These are phyloP conservation scores for Branchipolynoe longqiensis DNA, from an alignment of 2,888 invertebrate species.

Conservation along the genomic window DNA sequence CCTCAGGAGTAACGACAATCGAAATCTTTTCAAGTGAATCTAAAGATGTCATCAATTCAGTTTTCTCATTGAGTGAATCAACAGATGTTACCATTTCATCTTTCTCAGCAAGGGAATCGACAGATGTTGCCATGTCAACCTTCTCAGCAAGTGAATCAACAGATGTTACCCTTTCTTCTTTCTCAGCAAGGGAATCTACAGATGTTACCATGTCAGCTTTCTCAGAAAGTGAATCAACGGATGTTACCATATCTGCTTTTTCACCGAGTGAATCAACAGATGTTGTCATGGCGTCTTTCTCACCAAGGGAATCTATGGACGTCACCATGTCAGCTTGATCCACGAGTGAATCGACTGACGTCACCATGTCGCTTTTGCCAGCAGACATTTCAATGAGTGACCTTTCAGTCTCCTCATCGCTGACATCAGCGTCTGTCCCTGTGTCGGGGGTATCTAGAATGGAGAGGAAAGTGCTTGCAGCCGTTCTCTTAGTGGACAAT, in stretches of 20 bases:
- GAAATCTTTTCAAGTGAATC: constrained; percentile 32
- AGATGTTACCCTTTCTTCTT: constrained; percentile 10
- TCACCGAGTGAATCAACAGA: neutral
- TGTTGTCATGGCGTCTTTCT: neutral
- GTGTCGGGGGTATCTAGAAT: constrained; percentile 49
- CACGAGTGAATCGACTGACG: constrained; percentile 16
- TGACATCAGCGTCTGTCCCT: constrained; percentile 55
- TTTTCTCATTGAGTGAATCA: constrained; percentile 11
- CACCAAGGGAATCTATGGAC: constrained; percentile 18
- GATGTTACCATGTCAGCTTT: constrained; percentile 2
- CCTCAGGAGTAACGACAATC: constrained; percentile 11
- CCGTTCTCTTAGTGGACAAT: neutral
- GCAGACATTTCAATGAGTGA: constrained; percentile 42
- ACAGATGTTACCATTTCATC: constrained; percentile 21
- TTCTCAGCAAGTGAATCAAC: constrained; percentile 19
- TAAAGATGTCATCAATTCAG: constrained; percentile 6
- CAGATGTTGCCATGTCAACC: neutral
- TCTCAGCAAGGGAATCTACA: constrained; percentile 1
- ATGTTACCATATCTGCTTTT: neutral
- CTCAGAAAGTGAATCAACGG: neutral
- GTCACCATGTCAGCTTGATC: constrained; percentile 18
- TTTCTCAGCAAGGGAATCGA: constrained; percentile 5
- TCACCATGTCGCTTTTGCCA: constrained; percentile 1
- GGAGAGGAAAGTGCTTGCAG: neutral
- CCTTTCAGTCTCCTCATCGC: neutral